phyloP scores from a whole-genome alignment of 2,113 vertebrate species.

The Xerus inauris region DNA sequence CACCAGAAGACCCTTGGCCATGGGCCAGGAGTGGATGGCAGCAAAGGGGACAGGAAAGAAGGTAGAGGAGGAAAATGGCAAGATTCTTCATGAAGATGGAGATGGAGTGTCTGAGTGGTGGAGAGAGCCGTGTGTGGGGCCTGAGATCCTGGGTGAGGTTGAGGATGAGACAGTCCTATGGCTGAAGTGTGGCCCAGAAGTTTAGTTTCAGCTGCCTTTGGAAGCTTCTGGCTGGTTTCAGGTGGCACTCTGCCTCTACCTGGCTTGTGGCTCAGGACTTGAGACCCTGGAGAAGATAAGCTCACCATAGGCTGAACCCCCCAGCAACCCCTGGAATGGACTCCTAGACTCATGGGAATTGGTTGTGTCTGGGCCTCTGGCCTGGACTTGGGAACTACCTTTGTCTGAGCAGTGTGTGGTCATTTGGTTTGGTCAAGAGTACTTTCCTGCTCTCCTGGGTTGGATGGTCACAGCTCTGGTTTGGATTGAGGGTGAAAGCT shows the following conservation, averaged over 20 bases:
- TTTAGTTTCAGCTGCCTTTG: neutral
- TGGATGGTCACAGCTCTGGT: neutral
- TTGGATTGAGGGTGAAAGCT: neutral
- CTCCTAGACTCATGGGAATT: neutral
- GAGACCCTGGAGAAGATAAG: neutral
- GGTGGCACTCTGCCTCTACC: neutral
- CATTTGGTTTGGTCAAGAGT: neutral
- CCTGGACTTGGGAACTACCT: neutral
- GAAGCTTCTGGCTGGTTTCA: neutral
- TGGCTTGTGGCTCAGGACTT: slow-evolving; percentile 12
- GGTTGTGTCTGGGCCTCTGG: neutral
- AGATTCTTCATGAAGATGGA: neutral
- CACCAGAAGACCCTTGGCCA: neutral
- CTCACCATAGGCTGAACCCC: neutral
- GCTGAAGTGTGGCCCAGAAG: neutral
- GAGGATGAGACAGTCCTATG: neutral
- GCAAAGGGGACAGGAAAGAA: neutral
- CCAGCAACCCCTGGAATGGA: neutral
- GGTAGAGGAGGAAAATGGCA: neutral
- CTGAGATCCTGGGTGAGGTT: neutral
- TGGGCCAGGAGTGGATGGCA: neutral
- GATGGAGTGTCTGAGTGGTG: neutral
- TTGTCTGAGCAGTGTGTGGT: neutral
- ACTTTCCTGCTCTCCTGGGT: neutral
- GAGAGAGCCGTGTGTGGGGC: neutral